phyloP scores from a whole-genome alignment of 2,113 vertebrate genomes.

The Noctilio leporinus region DNA sequence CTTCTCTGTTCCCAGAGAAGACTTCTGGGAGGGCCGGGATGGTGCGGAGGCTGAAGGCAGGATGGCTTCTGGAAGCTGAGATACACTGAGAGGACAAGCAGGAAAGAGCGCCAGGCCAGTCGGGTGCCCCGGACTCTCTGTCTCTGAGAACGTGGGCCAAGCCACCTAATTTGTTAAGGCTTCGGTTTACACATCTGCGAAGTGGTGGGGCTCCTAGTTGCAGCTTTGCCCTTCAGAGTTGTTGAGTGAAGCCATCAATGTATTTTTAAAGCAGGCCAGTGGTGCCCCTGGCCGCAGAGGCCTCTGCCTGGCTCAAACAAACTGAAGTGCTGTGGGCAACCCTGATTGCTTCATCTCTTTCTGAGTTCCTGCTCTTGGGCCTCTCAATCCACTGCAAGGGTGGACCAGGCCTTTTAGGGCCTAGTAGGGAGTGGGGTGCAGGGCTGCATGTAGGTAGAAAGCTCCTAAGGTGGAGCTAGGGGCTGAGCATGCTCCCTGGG shows the following conservation, averaged over 20 bases:
- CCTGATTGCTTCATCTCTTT: background rate
- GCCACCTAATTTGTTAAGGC: background rate
- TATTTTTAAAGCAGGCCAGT: background rate
- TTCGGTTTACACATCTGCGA: background rate
- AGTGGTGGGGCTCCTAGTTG: background rate
- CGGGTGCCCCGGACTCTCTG: background rate
- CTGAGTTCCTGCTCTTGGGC: background rate
- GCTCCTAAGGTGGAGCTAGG: background rate
- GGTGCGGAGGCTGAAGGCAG: background rate
- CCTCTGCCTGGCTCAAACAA: too few relatives aligned
- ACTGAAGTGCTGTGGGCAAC: background rate
- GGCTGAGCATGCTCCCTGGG: background rate
- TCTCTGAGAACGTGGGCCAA: background rate
- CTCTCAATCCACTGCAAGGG: background rate
- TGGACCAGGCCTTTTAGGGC: background rate
- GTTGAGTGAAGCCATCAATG: background rate
- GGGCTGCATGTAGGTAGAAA: background rate
- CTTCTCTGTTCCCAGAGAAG: background rate
- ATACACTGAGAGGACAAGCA: background rate
- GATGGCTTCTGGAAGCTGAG: background rate
- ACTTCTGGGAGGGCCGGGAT: background rate
- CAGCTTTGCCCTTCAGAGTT: background rate
- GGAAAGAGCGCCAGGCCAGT: background rate
- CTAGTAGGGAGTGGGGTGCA: background rate
- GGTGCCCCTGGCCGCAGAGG: background rate